phyloP scores from a whole-genome alignment of 2,888 invertebrate genomes.

The Eutolmus rufibarbis region DNA sequence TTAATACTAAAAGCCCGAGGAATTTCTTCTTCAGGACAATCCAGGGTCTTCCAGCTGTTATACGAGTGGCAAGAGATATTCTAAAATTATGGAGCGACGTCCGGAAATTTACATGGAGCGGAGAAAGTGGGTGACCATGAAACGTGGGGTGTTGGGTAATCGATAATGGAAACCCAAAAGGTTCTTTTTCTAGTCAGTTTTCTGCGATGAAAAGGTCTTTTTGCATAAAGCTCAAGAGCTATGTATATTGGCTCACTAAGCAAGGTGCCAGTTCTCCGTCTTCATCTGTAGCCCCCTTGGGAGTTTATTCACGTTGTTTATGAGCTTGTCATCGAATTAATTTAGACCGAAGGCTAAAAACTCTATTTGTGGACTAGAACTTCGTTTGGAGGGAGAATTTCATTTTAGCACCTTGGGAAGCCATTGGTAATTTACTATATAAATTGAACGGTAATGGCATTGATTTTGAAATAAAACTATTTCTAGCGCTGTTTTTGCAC shows the following conservation, averaged over 20 bases:
- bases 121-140: neutral
- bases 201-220: neutral
- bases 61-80: neutral
- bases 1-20: neutral
- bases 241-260: neutral
- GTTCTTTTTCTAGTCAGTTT: neutral
- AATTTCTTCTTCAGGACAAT: neutral
- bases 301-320: neutral
- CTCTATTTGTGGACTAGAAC: neutral
- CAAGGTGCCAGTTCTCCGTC: neutral
- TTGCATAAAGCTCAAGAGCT: neutral
- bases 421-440: neutral
- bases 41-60: neutral
- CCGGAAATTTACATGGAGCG: neutral
- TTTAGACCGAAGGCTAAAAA: neutral
- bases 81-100: neutral
- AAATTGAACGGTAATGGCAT: neutral
- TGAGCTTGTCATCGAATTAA: neutral
- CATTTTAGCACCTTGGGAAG: neutral
- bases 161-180: neutral
- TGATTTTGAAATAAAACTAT: neutral
- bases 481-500: neutral
- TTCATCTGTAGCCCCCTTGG: neutral
- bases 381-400: neutral
- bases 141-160: neutral